Evolutionary conservation across 1,140 invertebrate genomes (phyloP).

Genomic region (Drosophila guanche): DNA sequence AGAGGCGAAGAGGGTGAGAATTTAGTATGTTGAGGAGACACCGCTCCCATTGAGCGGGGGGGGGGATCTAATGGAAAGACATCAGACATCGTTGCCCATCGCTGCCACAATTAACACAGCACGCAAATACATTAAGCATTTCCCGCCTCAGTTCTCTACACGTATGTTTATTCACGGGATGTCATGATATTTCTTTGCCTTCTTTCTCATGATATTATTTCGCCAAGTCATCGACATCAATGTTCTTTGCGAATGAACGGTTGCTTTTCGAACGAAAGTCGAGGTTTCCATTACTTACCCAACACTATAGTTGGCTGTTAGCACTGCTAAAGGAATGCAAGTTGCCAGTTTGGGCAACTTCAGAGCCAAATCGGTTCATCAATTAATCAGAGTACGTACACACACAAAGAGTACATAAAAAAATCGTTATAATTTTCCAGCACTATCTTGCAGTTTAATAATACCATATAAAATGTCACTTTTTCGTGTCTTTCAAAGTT

Average conservation of each 20-base stretch:
- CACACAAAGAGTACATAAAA: too few relatives aligned
- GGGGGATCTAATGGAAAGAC: background rate
- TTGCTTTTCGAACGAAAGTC: too few relatives aligned
- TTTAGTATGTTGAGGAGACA: background rate
- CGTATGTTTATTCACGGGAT: background rate
- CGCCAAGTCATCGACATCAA: constrained; percentile 53
- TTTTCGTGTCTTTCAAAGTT: too few relatives aligned
- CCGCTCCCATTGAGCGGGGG: background rate
- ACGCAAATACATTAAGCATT: constrained; percentile 54
- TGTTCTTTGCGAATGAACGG: constrained; percentile 12
- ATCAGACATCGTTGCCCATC: constrained; percentile 40
- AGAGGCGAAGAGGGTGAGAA: constrained; percentile 10
- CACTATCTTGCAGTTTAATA: too few relatives aligned
- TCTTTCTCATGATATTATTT: constrained; percentile 7
- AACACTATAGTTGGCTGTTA: too few relatives aligned
- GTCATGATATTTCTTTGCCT: constrained; percentile 4
- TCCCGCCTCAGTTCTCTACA: background rate
- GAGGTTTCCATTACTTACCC: too few relatives aligned
- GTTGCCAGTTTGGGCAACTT: too few relatives aligned
- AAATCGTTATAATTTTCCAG: too few relatives aligned
- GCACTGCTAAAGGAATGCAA: too few relatives aligned
- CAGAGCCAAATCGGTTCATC: too few relatives aligned
- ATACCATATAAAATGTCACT: too few relatives aligned
- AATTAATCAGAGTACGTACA: too few relatives aligned
- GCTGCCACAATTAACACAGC: constrained; percentile 56